Percentiles rank a stretch among this genome's conserved stretches.
Conservation (phyloP, 2,113 vertebrate species). For the Beaufortia kweichowensis region DNA sequence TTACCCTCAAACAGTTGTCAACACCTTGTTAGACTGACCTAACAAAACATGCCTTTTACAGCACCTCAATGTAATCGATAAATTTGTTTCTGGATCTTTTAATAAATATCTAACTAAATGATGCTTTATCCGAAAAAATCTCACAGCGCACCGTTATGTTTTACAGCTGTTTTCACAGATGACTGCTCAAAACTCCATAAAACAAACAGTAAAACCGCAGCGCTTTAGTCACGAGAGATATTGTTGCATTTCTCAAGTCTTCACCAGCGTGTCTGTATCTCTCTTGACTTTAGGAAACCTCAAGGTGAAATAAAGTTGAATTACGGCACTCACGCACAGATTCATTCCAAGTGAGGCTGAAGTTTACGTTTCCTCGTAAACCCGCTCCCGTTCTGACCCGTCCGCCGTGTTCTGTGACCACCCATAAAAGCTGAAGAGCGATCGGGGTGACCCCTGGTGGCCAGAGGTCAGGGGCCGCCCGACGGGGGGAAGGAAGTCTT, state of each 20-base stretch:
- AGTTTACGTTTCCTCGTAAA: slow-evolving; percentile 71
- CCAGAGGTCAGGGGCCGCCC: slow-evolving; percentile 70
- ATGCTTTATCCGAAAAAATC: slow-evolving; percentile 42
- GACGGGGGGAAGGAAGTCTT: slow-evolving; percentile 76
- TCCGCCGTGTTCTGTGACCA: slow-evolving; percentile 71
- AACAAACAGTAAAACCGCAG: slow-evolving; percentile 42
- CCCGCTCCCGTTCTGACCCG: slow-evolving; percentile 71
- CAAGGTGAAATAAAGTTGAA: slow-evolving; percentile 75
- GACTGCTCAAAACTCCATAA: slow-evolving; percentile 55
- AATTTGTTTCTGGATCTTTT: too few species aligned
- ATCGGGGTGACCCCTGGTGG: slow-evolving; percentile 66
- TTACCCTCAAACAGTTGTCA: slow-evolving; percentile 60
- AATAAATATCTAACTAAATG: too few species aligned
- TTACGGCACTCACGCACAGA: slow-evolving; percentile 71
- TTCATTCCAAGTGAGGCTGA: slow-evolving; percentile 73
- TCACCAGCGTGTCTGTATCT: slow-evolving; percentile 52
- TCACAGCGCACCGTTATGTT: slow-evolving; percentile 50
- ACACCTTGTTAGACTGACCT: slow-evolving; percentile 55
- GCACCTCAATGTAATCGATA: not conserved
- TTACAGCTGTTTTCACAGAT: slow-evolving; percentile 61
- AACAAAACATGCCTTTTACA: not conserved
- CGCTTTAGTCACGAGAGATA: slow-evolving; percentile 49
- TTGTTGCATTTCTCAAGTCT: slow-evolving; percentile 46
- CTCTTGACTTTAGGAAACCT: slow-evolving; percentile 52
- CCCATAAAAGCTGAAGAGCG: slow-evolving; percentile 72